Conservation (phyloP, 1,140 invertebrate genomes). For the Nasonia vitripennis region DNA sequence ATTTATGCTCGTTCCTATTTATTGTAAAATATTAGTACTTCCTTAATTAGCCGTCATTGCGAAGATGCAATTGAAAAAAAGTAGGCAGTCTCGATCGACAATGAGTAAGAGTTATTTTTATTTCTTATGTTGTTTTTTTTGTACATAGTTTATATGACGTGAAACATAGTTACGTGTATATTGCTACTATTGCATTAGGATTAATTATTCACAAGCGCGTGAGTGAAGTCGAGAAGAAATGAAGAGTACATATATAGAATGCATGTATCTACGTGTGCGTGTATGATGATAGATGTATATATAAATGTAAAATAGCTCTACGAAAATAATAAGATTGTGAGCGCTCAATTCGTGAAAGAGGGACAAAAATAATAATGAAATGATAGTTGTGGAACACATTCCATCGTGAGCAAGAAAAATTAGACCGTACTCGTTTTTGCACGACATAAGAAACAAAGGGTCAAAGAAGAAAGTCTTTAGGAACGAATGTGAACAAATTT, state of each 20-base stretch:
- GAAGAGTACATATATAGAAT: constrained; percentile 61
- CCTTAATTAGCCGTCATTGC: constrained; percentile 30
- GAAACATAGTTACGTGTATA: constrained; percentile 55
- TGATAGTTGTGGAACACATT: constrained; percentile 52
- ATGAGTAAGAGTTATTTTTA: constrained; percentile 48
- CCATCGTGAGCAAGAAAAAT: constrained; percentile 46
- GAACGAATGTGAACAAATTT: constrained; percentile 20
- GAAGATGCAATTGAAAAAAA: constrained; percentile 30
- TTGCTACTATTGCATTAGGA: constrained; percentile 53
- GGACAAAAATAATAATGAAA: constrained; percentile 19
- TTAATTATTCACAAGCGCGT: constrained; percentile 57
- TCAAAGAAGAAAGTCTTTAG: constrained; percentile 28
- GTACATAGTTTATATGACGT: constrained; percentile 67
- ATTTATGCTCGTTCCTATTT: constrained; percentile 54
- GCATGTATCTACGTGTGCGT: constrained; percentile 56
- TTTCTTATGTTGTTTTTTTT: constrained; percentile 67
- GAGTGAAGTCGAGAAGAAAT: constrained; percentile 56
- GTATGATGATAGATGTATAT: constrained; percentile 61
- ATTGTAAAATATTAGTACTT: constrained; percentile 51
- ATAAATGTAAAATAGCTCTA: constrained; percentile 67
- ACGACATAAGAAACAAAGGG: not conserved
- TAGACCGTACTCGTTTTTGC: constrained; percentile 32
- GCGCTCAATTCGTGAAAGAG: constrained; percentile 49
- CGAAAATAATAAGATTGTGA: constrained; percentile 57
- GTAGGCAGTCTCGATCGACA: constrained; percentile 43